These are phyloP conservation scores for Pinna nobilis DNA, from an alignment of 1,140 invertebrate genomes.

Conservation along the genomic window DNA sequence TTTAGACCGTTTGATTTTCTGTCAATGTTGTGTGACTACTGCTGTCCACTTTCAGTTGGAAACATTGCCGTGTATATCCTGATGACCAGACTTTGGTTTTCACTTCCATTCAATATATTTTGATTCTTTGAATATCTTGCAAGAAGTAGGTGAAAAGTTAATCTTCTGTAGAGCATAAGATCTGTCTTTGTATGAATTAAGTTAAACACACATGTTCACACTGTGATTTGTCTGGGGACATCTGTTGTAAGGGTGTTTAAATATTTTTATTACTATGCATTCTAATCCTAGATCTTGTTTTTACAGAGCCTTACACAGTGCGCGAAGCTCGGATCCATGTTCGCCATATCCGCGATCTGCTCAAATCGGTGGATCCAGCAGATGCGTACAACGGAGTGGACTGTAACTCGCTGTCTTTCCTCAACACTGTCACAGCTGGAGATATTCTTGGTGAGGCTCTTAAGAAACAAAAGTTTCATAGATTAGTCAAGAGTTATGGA, in stretches of 20 bases:
- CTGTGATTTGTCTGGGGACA: background rate
- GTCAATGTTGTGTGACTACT: too few relatives aligned
- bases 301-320: constrained; percentile 96
- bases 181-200: too few relatives aligned
- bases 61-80: too few relatives aligned
- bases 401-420: constrained; percentile 95
- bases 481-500: background rate
- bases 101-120: too few relatives aligned
- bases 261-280: constrained; percentile 56
- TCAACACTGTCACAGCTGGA: constrained; percentile 94
- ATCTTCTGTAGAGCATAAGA: too few relatives aligned
- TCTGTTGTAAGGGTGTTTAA: constrained; percentile 5
- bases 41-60: too few relatives aligned
- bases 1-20: too few relatives aligned
- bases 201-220: too few relatives aligned
- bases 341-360: constrained; percentile 94
- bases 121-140: too few relatives aligned
- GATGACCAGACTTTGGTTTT: too few relatives aligned
- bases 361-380: constrained; percentile 88
- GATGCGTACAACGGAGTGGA: constrained; percentile 97
- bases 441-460: constrained; percentile 79
- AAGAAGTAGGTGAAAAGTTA: too few relatives aligned
- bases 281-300: too few relatives aligned
- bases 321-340: constrained; percentile 98
- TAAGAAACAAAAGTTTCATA: background rate